Percentiles rank a stretch among this genome's conserved stretches.
Conservation (phyloP, 1,140 invertebrate species). For the Cydia pomonella region DNA sequence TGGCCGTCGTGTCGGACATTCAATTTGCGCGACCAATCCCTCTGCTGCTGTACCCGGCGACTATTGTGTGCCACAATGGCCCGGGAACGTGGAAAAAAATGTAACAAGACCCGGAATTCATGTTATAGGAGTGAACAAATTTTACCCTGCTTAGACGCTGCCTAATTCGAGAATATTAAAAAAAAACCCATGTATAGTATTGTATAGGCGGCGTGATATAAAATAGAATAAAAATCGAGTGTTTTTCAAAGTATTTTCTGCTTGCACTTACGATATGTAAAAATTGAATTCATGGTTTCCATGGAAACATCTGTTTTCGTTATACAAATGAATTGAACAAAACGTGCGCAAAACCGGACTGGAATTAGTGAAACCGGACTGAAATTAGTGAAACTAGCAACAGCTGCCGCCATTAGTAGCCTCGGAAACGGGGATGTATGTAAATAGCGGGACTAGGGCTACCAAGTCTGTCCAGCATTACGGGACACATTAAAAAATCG, state of each 20-base stretch:
- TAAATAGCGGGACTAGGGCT: neutral
- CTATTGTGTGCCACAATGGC: slow-evolving; percentile 52
- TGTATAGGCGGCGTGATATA: too few relatives aligned
- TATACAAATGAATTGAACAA: neutral
- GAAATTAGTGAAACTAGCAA: neutral
- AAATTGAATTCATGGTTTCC: neutral
- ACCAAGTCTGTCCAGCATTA: too few relatives aligned
- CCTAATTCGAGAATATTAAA: too few relatives aligned
- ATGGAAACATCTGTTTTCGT: neutral
- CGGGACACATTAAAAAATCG: too few relatives aligned
- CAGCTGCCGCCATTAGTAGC: slow-evolving; percentile 11
- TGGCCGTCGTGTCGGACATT: slow-evolving; percentile 53
- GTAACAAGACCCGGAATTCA: slow-evolving; percentile 7
- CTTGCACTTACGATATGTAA: neutral
- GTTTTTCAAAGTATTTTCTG: too few relatives aligned
- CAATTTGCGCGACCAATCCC: slow-evolving; percentile 75
- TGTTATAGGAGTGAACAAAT: too few relatives aligned
- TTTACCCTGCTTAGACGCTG: too few relatives aligned
- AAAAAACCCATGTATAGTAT: too few relatives aligned
- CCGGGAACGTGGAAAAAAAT: slow-evolving; percentile 50
- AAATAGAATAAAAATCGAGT: too few relatives aligned
- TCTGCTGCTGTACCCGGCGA: slow-evolving; percentile 53
- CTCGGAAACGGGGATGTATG: neutral
- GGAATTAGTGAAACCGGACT: neutral
- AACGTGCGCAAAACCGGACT: neutral